Evolutionary conservation across 2,113 vertebrate genomes (phyloP).

Genomic region (Lophius piscatorius): DNA sequence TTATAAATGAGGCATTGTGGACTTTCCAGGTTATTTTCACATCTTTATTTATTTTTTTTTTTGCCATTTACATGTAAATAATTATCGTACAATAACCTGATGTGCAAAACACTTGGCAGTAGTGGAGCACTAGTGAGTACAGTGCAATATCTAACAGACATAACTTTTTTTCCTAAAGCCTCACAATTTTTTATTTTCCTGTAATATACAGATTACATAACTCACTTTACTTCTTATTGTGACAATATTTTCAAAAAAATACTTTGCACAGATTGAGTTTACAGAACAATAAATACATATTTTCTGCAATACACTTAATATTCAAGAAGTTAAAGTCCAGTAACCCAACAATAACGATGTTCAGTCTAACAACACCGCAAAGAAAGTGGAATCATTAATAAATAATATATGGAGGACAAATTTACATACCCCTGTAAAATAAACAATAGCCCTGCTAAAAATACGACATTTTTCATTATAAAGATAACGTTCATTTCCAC

Average conservation of each 20-base stretch:
- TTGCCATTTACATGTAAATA: constrained; percentile 25
- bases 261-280: constrained; percentile 26
- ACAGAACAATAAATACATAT: constrained; percentile 16
- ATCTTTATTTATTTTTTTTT: constrained; percentile 6
- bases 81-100: constrained; percentile 15
- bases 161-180: constrained; percentile 2
- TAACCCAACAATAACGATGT: no score
- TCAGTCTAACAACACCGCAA: no score
- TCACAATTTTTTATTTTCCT: background rate
- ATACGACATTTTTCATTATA: background rate
- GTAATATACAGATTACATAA: constrained; percentile 7
- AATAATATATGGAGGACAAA: background rate
- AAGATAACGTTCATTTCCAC: background rate
- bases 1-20: background rate
- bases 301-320: constrained; percentile 2
- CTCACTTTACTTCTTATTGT: background rate
- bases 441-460: background rate
- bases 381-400: background rate
- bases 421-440: background rate
- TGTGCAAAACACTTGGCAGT: constrained; percentile 25
- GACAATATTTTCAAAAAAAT: constrained; percentile 19
- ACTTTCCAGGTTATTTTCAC: background rate
- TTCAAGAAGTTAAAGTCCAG: no score
- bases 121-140: constrained; percentile 36
- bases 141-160: constrained; percentile 31